Percentiles rank a stretch among this genome's conserved stretches.
Conservation (phyloP, 2,888 invertebrate genomes). For the Petrolisthes cinctipes region DNA sequence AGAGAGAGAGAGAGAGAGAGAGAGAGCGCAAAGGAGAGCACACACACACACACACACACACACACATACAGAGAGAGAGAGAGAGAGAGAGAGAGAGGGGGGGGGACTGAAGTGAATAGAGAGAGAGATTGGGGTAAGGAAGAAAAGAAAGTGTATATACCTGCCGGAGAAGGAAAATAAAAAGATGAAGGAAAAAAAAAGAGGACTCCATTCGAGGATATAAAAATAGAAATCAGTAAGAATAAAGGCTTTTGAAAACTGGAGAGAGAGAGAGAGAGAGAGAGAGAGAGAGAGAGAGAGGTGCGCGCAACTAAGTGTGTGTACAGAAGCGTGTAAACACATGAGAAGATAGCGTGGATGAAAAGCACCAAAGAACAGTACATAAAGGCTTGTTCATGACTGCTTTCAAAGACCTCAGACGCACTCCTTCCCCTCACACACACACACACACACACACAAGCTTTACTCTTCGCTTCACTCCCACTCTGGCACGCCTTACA, state of each 20-base stretch:
- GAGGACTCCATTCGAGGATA: too few species aligned
- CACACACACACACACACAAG: slow-evolving; percentile 12
- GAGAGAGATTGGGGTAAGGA: not conserved
- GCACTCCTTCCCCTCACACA: not conserved
- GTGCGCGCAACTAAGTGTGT: too few species aligned
- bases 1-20: not conserved
- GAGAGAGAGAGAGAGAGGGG: not conserved
- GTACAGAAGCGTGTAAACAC: too few species aligned
- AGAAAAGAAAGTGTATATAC: not conserved
- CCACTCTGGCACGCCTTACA: not conserved
- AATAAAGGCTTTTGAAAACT: too few species aligned
- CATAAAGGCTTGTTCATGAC: too few species aligned
- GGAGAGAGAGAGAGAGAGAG: too few species aligned
- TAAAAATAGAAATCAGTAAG: too few species aligned
- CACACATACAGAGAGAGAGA: not conserved
- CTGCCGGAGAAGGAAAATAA: not conserved
- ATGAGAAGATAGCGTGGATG: too few species aligned
- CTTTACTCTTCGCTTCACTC: not conserved
- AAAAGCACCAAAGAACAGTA: too few species aligned
- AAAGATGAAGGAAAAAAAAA: not conserved
- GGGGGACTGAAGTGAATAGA: not conserved
- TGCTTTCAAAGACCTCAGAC: too few species aligned
- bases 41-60: not conserved
- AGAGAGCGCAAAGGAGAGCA: not conserved
- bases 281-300: too few species aligned